Evolutionary conservation across 2,888 invertebrate genomes (phyloP), one percentile per base, ranked within the genome.

Genomic region (Gerosis bhagava): DNA sequence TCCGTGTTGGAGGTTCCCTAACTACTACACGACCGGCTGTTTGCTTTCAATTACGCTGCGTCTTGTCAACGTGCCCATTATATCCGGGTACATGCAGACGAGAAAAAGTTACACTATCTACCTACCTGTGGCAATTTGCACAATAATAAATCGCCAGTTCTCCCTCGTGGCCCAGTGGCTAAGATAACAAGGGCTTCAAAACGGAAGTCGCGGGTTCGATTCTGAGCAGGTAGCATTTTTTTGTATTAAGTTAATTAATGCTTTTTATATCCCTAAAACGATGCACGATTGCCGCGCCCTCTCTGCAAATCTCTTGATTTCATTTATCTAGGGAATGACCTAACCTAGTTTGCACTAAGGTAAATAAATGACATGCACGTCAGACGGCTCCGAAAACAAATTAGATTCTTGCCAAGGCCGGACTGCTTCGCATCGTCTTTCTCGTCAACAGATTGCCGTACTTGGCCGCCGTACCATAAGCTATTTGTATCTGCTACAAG

Each of bases 41-140:
- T 63, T 63, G 63, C 58, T 58, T 63, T 63, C 63, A 63, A 63
- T 63, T 63, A 63, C 56, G 49, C 44, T 36, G 46, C 57, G 54
- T 59, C 58, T 60, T 59, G 57, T 22, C 43, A 43, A 26, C 32
- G 17, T 34, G 17, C 19, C 28, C 22, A 44, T 44, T 28, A 44
- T 44, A 36, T 22, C 44, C 35, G 35, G 36, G 44, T 28, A 16
- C 8, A 31, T 31, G 19, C 19, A 19, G 6, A 19, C 3, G 3
- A 5, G 19, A 19, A 19, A 19, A 5, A n/a, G n/a, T n/a, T n/a
- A n/a, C n/a, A n/a, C n/a, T n/a, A n/a, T n/a, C n/a, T n/a, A n/a
- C n/a, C n/a, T n/a, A n/a, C n/a, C n/a, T n/a, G n/a, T n/a, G n/a
- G n/a, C n/a, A n/a, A n/a, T n/a, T n/a, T n/a, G n/a, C n/a, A n/a